Conservation (phyloP, 2,797 vertebrate species). For the Sebastes trivittatus region DNA sequence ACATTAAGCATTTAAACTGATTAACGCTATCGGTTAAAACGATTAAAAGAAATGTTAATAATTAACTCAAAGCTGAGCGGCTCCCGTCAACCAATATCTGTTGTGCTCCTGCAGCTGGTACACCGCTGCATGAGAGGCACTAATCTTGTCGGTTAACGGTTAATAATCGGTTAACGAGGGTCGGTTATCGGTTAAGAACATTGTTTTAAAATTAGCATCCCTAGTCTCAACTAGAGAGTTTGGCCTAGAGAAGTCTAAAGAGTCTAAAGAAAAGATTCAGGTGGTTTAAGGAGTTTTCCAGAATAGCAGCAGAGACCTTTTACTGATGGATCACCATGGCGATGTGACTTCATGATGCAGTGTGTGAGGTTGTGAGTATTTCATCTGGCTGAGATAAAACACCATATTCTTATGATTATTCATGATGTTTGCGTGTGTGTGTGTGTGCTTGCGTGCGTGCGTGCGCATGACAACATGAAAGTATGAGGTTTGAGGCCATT, state of each 20-base stretch:
- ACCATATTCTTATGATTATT: slow-evolving; percentile 53
- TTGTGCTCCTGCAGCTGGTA: too few species aligned
- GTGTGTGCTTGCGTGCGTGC: background rate
- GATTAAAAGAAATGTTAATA: too few species aligned
- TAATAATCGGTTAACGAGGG: too few species aligned
- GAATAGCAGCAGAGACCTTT: slow-evolving; percentile 4
- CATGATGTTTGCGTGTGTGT: slow-evolving; percentile 12
- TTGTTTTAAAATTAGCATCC: too few species aligned
- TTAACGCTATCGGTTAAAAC: too few species aligned
- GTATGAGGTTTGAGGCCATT: background rate
- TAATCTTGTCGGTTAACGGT: too few species aligned
- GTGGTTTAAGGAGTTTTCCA: background rate
- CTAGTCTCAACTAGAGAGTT: slow-evolving; percentile 2
- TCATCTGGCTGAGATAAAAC: slow-evolving; percentile 38
- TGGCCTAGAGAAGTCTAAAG: background rate
- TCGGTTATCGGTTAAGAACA: too few species aligned
- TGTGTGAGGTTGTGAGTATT: background rate
- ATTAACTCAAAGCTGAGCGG: too few species aligned
- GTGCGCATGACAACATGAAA: background rate
- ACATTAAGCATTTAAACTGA: too few species aligned
- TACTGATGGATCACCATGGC: slow-evolving; percentile 34
- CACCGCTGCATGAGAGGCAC: too few species aligned
- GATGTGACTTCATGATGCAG: slow-evolving; percentile 14
- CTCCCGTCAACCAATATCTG: too few species aligned
- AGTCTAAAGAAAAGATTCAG: background rate